These are phyloP conservation scores for Seladonia tumulorum DNA, from an alignment of 2,888 invertebrate species.

Conservation along the genomic window DNA sequence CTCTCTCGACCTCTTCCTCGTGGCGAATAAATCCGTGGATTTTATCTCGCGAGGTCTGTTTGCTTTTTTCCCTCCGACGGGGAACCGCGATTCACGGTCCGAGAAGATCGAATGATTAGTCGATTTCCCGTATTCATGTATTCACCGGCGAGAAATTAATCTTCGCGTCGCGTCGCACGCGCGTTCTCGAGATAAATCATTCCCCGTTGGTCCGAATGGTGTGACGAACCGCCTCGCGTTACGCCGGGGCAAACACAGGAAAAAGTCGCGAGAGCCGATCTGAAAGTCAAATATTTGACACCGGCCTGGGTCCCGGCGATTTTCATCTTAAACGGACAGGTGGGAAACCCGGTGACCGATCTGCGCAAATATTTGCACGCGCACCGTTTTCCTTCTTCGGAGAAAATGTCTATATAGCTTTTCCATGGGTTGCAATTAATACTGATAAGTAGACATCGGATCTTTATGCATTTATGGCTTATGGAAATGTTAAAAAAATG, in stretches of 20 bases:
- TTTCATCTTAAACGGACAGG: background rate
- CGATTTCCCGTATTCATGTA: background rate
- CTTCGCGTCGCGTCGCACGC: background rate
- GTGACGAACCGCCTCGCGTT: background rate
- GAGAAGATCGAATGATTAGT: background rate
- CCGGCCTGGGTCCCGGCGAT: background rate
- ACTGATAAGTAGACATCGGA: too few relatives aligned
- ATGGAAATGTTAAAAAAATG: too few relatives aligned
- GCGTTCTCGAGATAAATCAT: background rate
- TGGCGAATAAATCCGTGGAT: background rate
- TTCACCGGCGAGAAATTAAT: background rate
- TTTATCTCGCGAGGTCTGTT: background rate
- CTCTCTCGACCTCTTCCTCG: background rate
- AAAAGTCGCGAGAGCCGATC: background rate
- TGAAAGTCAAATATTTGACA: constrained; percentile 5
- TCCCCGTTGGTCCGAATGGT: background rate
- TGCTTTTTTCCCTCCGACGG: background rate
- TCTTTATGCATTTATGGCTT: too few relatives aligned
- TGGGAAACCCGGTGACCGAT: background rate
- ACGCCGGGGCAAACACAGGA: background rate
- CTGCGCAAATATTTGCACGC: background rate
- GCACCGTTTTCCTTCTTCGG: background rate
- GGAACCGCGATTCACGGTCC: background rate
- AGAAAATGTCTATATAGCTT: too few relatives aligned
- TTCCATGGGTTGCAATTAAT: background rate